Evolutionary conservation across 2,113 vertebrate species (phyloP), one percentile per base, ranked within the genome.

Genomic region (Physeter macrocephalus): DNA sequence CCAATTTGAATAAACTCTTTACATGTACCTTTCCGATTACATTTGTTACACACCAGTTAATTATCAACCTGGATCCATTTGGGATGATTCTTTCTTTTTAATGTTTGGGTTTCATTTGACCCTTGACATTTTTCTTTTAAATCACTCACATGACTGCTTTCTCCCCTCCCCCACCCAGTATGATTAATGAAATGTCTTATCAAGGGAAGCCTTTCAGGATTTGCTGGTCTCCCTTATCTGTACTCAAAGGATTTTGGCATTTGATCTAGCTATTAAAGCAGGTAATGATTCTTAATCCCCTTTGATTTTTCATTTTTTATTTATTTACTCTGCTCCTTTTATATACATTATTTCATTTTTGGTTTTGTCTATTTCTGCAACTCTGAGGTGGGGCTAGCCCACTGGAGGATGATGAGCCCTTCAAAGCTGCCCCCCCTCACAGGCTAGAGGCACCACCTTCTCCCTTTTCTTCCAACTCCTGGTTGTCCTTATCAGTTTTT

Each of bases 171-270:
- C 11, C 25, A 12, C 20, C 59, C 86, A 72, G 54, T 61, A 31
- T 64, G 77, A 94, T 49, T 93, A 80, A 92, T 86, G 21, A 85
- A 93, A 62, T 4, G 31, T 62, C 49, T n/a, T 61, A 90, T 59
- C 54, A 34, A 64, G 25, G 29, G 7, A 74, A 96, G 25, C 13
- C 17, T 62, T 82, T 86, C 25, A 46, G 59, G 57, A 83, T 67
- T 78, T 95, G 72, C 61, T 64, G n/a, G 14, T 59, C 25, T 77
- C 20, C 23, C 43, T 92, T 72, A 78, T 62, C 78, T 88, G 41
- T 39, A 83, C 78, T 88, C 49, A 25, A 80, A 72, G 75, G 74
- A 86, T 78, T n/a, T 29, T 31, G 23, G 69, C 29, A 62, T 96
- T 90, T 88, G 57, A 66, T 80, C 69, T 67, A 92, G 57, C 43